Evolutionary conservation across 2,888 invertebrate genomes (phyloP).

Genomic region (Caenorhabditis macrosperma): DNA sequence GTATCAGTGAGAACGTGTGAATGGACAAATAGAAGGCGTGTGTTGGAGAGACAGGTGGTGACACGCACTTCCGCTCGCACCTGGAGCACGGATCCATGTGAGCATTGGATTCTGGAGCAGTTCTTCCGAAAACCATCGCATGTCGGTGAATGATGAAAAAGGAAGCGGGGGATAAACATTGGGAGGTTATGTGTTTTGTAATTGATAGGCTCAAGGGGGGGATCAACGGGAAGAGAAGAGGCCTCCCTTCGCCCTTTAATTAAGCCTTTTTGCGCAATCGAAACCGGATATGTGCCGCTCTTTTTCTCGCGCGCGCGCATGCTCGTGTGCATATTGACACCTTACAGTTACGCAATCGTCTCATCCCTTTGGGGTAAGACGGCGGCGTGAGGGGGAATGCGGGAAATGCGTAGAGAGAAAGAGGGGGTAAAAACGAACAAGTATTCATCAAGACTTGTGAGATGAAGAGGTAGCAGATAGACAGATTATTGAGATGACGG

Average conservation of each 20-base stretch:
- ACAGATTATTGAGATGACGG: neutral
- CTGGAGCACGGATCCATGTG: too few species aligned
- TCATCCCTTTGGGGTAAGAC: neutral
- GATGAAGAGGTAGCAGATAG: neutral
- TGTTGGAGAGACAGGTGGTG: too few species aligned
- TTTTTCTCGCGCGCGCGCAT: neutral
- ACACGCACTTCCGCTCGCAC: too few species aligned
- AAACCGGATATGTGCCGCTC: neutral
- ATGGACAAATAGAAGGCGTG: too few species aligned
- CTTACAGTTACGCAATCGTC: neutral
- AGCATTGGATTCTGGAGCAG: too few species aligned
- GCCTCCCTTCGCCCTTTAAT: neutral
- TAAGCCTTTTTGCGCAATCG: constrained; percentile 9
- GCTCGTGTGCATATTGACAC: constrained; percentile 8
- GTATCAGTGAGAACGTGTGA: too few species aligned
- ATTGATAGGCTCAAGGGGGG: neutral
- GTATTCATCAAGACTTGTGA: neutral
- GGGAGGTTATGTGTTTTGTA: constrained; percentile 4
- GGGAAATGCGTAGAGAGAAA: neutral
- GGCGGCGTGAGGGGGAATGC: neutral
- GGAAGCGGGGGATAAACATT: neutral
- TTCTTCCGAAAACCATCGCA: too few species aligned
- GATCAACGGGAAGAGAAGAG: neutral
- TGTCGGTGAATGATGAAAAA: neutral
- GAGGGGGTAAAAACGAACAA: neutral